Evolutionary conservation across 2,113 vertebrate species (phyloP).

Genomic region (Spea multiplicata): DNA sequence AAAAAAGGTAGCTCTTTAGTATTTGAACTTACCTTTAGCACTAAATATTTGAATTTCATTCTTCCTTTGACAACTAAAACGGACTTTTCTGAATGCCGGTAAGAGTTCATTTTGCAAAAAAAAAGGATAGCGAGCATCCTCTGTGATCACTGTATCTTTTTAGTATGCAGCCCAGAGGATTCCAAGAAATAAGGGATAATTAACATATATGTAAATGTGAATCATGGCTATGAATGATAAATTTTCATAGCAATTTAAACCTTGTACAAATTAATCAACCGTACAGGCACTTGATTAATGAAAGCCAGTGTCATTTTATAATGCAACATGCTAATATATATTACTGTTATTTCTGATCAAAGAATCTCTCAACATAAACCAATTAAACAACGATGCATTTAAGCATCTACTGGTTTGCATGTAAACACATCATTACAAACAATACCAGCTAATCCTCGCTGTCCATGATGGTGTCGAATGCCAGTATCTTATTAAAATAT

Average conservation of each 20-base stretch:
- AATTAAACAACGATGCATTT: conserved; percentile 75
- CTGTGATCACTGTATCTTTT: conserved; percentile 75
- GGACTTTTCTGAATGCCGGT: conserved; percentile 60
- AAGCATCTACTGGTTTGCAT: conserved; percentile 67
- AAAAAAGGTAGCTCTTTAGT: conserved; percentile 60
- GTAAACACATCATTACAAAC: conserved; percentile 46
- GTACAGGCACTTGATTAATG: conserved; percentile 85
- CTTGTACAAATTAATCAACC: conserved; percentile 87
- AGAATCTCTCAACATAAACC: conserved; percentile 81
- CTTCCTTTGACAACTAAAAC: conserved; percentile 59
- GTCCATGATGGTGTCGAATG: conserved; percentile 4
- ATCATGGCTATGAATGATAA: conserved; percentile 87
- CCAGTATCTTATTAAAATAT: conserved; percentile 47
- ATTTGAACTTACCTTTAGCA: conserved; percentile 64
- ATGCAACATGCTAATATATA: conserved; percentile 84
- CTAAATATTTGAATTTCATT: conserved; percentile 64
- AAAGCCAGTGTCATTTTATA: conserved; percentile 81
- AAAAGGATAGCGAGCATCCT: conserved; percentile 64
- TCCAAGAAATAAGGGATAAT: conserved; percentile 83
- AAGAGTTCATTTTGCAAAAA: conserved; percentile 68
- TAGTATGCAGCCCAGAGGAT: conserved; percentile 83
- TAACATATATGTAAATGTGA: conserved; percentile 87
- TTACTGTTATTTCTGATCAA: conserved; percentile 79
- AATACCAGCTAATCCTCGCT: conserved; percentile 33
- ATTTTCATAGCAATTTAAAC: conserved; percentile 87